Percentiles rank a stretch among this genome's conserved stretches.
These are phyloP conservation scores for Characodon lateralis DNA, from an alignment of 2,797 vertebrate species.

Conservation along the genomic window DNA sequence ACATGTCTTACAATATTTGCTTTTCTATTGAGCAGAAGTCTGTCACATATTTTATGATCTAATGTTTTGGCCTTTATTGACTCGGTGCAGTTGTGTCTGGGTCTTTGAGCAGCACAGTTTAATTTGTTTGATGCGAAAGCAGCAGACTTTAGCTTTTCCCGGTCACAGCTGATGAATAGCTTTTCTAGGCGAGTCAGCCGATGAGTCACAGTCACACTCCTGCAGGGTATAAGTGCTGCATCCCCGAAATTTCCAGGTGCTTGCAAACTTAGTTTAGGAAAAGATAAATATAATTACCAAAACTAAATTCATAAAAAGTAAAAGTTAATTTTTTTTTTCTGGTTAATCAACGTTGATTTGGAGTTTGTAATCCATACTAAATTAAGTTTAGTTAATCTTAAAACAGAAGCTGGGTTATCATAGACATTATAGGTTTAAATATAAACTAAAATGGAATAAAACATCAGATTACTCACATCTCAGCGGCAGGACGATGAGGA, in stretches of 20 bases:
- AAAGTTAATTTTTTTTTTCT: background rate
- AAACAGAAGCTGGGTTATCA: background rate
- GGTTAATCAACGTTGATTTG: background rate
- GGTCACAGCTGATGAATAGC: slow-evolving; percentile 37
- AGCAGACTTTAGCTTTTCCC: background rate
- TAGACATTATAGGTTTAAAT: background rate
- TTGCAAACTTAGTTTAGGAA: background rate
- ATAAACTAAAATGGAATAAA: background rate
- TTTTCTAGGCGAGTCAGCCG: slow-evolving; percentile 42
- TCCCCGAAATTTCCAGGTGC: slow-evolving; percentile 3
- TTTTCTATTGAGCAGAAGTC: background rate
- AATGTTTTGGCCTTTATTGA: background rate
- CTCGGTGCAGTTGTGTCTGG: background rate
- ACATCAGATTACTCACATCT: slow-evolving; percentile 73
- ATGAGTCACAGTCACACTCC: slow-evolving; percentile 34
- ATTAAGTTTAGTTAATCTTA: background rate
- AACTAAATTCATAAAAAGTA: background rate
- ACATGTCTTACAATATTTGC: background rate
- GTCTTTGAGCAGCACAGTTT: background rate
- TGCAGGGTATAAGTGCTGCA: slow-evolving; percentile 19
- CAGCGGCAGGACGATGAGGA: slow-evolving; percentile 61
- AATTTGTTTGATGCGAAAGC: background rate
- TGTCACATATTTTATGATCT: background rate
- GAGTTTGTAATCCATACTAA: background rate
- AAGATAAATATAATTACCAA: background rate